Percentiles rank a stretch among this genome's conserved stretches.
phyloP scores from a whole-genome alignment of 1,140 invertebrate genomes.

The Oppia nitens region DNA sequence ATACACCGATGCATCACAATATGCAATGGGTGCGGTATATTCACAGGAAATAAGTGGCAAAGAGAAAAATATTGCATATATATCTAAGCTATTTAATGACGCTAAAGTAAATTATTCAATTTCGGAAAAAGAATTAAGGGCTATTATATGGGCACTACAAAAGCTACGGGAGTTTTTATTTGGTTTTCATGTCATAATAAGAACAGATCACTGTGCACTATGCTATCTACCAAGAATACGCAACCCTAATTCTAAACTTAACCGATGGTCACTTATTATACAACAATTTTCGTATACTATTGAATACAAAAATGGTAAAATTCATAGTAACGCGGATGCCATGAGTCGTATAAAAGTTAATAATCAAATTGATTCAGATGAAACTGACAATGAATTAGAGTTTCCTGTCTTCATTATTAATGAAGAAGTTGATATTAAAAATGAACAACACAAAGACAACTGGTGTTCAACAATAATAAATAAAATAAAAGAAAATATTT shows the following conservation, averaged over 20 bases:
- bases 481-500: not conserved
- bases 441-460: not conserved
- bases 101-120: slow-evolving; percentile 32
- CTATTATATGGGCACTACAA: slow-evolving; percentile 31
- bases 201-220: slow-evolving; percentile 35
- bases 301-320: slow-evolving; percentile 27
- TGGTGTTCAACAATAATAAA: not conserved
- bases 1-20: slow-evolving; percentile 22
- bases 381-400: not conserved
- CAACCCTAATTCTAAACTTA: slow-evolving; percentile 29
- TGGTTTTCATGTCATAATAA: slow-evolving; percentile 31
- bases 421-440: too few relatives aligned
- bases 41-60: slow-evolving; percentile 15
- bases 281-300: slow-evolving; percentile 33
- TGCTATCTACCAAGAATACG: slow-evolving; percentile 30
- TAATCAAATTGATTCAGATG: not conserved
- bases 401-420: too few relatives aligned
- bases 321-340: slow-evolving; percentile 11
- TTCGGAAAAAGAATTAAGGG: slow-evolving; percentile 35
- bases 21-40: slow-evolving; percentile 25
- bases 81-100: slow-evolving; percentile 18
- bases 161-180: slow-evolving; percentile 34
- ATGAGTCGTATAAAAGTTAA: not conserved
- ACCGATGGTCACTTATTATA: slow-evolving; percentile 32
- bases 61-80: not conserved